Evolutionary conservation across 1,140 invertebrate species (phyloP).

Genomic region (Euschistus heros): DNA sequence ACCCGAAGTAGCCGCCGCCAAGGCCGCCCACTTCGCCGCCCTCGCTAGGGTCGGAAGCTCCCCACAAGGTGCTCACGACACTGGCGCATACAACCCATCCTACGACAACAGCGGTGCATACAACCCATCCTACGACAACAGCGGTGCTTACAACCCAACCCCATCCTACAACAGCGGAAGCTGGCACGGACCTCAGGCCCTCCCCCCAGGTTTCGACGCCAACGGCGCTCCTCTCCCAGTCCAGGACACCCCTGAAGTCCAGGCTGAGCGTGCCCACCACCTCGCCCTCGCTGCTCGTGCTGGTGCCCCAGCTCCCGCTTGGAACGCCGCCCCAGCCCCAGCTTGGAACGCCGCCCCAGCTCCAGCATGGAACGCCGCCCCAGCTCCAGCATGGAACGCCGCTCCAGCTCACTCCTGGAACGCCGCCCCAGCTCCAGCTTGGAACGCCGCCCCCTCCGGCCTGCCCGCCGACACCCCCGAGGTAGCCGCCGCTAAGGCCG

Average conservation of each 20-base stretch:
- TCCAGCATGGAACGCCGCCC: conserved; percentile 34
- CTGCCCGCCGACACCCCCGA: conserved; percentile 42
- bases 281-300: conserved; percentile 19
- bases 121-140: conserved; percentile 7
- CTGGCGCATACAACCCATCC: conserved; percentile 4
- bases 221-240: conserved; percentile 33
- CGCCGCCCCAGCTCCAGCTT: conserved; percentile 1
- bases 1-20: conserved; percentile 31
- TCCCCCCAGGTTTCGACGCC: conserved; percentile 36
- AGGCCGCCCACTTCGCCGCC: conserved; percentile 28
- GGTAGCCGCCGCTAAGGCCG: conserved; percentile 46
- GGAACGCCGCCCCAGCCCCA: conserved; percentile 30
- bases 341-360: conserved; percentile 39
- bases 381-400: conserved; percentile 33
- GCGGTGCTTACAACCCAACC: neutral
- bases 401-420: conserved; percentile 29
- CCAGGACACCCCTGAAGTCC: conserved; percentile 29
- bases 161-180: neutral
- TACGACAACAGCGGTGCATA: neutral
- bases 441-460: conserved; percentile 5
- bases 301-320: conserved; percentile 21
- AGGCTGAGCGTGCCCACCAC: conserved; percentile 30
- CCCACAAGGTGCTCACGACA: conserved; percentile 17
- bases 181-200: conserved; percentile 3
- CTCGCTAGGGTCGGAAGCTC: conserved; percentile 28